Evolutionary conservation across 2,113 vertebrate species (phyloP).

Genomic region (Tiliqua scincoides): DNA sequence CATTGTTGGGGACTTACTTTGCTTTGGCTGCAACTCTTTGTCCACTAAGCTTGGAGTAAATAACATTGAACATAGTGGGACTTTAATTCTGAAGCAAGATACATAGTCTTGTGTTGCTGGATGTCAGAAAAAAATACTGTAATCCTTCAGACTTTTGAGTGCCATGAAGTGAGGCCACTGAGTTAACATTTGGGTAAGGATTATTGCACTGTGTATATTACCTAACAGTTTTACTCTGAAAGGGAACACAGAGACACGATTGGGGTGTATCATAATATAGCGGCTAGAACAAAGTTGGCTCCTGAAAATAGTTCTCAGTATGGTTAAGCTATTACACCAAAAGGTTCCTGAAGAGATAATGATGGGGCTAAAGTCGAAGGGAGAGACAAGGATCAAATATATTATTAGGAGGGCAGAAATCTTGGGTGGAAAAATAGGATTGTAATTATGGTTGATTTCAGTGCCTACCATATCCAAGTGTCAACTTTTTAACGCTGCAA

Average conservation of each 20-base stretch:
- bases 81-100: too few relatives aligned
- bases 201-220: not conserved
- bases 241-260: accelerated
- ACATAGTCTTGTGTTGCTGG: not conserved
- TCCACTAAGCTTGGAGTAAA: too few relatives aligned
- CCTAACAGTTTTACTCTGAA: accelerated
- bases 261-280: not conserved
- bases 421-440: constrained; percentile 32
- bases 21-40: too few relatives aligned
- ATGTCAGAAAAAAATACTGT: not conserved
- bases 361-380: not conserved
- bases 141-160: not conserved
- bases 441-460: constrained; percentile 48
- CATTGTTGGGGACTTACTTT: too few relatives aligned
- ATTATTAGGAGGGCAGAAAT: constrained; percentile 45
- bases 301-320: not conserved
- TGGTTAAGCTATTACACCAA: not conserved
- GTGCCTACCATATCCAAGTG: constrained; percentile 32
- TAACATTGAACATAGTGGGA: too few relatives aligned
- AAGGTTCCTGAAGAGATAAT: constrained; percentile 19
- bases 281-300: not conserved
- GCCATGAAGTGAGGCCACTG: not conserved
- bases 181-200: not conserved
- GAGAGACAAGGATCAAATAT: constrained; percentile 33
- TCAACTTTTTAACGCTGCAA: not conserved